Base-by-base conservation (phyloP, 2,797 vertebrate species). In the Centroberyx gerrardi region DNA sequence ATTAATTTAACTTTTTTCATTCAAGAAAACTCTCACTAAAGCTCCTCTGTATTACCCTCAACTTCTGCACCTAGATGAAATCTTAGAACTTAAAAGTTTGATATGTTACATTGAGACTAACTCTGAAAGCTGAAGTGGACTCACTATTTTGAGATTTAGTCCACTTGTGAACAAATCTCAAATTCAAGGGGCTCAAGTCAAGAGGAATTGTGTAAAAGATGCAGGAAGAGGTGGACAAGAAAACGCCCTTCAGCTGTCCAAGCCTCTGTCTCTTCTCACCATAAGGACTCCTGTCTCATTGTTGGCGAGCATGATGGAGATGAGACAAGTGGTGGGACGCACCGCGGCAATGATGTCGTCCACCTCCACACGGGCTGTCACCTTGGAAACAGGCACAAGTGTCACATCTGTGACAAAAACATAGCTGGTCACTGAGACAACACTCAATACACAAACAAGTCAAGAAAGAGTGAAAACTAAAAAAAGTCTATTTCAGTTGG, bases 251-350 rank as follows among this genome's bases (percentile, higher is more conserved):
- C 0, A 49, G n/a, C 17, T 76, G 59, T 68, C 28, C 2, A 31
- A 72, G 17, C 17, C 18, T 62, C 7, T 15, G 1, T 68, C 2
- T 54, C 14, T 22, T 65, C 95, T 95, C 86, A 99, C 98, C 98
- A 99, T 99, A 81, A 99, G 60, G 51, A 98, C 86, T 0, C 98
- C 98, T 0, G 98, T 99, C 94, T 99, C 98, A 0, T 99, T 99
- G 87, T 99, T 99, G 74, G 98, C 98, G 90, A 99, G 68, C 98
- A 99, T 99, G 81, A 99, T 13, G 14, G 97, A 97, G 85, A 99
- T 90, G 2, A 99, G 94, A 90, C 98, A 97, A 0, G 98, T 99
- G 91, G 94, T 93, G 0, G 96, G 96, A 63, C 95, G 94, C 73
- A 99, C 56, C 0, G 96, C 94, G 0, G 96, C 94, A 0, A 99